Evolutionary conservation across 2,797 vertebrate genomes (phyloP), one percentile per base, ranked within the genome.

Genomic region (Zenarchopterus dispar): DNA sequence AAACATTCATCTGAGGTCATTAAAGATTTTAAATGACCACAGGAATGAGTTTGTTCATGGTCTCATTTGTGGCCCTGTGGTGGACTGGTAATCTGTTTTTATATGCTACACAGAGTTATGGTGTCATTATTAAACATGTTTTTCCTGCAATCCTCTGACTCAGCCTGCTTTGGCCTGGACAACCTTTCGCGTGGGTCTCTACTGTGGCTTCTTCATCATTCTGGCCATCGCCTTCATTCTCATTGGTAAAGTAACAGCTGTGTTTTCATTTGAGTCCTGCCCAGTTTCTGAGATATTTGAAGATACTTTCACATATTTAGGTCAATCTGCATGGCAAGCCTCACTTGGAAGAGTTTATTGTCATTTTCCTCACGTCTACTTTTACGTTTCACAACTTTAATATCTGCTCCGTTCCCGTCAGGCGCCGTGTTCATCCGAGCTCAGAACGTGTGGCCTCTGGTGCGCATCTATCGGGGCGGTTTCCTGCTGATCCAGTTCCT

Each of bases 401-500:
- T 21, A 44, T 42, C 6, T 3, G 2, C 33, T 61, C 18, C 36
- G 39, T 4, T 52, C 61, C 1, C 39, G n/a, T 50, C 24, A 97
- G 96, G 94, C 88, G 90, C 92, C 75, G 92, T 95, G 86, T 78
- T 88, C 48, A 91, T 89, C 50, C 67, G 83, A 81, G 49, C 86
- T 2, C 90, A 90, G 85, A 95, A 88, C 62, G 81, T 97, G 60
- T 98, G 96, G 96, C 97, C 97, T 48, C 92, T 98, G 85, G 95
- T 98, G 88, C 93, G 97, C 84, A 98, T 99, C 88, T 98, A 99
- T 90, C 94, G 97, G 2, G 97, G 97, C 46, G 96, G 97, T 65
- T 99, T 99, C 92, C 96, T 99, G 86, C 92, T 99, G 85, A 95
- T 99, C 87, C 95, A 99, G 93, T 99, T 99, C 90, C 96, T 99